Percentiles rank a stretch among this genome's conserved stretches.
Conservation (phyloP, 2,113 vertebrate genomes). For the Pterocles orientalis region DNA sequence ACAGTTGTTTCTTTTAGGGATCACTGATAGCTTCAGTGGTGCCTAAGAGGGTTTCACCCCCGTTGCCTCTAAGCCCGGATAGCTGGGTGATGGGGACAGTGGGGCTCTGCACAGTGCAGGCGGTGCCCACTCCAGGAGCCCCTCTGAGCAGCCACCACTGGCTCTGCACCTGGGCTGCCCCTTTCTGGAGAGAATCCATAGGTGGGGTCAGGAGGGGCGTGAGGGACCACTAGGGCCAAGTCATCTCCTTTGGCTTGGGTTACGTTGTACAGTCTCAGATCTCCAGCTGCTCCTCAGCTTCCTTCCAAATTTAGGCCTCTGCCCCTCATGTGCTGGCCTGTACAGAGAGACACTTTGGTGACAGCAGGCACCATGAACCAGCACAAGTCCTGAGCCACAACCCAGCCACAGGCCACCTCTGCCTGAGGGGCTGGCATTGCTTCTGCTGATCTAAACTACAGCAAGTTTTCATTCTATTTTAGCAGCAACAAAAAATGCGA, state of each 20-base stretch:
- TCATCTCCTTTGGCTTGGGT: accelerated
- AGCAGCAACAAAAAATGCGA: not conserved
- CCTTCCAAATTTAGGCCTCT: not conserved
- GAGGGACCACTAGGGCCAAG: too few species aligned
- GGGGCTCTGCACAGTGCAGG: not conserved
- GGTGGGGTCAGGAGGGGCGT: not conserved
- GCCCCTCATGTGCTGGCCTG: accelerated
- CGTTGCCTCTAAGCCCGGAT: accelerated
- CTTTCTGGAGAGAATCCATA: not conserved
- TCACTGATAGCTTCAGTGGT: not conserved
- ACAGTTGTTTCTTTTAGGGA: not conserved
- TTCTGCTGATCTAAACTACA: not conserved
- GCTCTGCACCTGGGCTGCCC: not conserved
- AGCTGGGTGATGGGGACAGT: accelerated
- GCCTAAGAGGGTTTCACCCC: not conserved
- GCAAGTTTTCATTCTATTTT: not conserved
- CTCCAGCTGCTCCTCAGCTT: not conserved
- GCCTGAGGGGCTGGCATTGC: not conserved
- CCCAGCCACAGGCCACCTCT: not conserved
- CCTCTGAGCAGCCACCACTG: not conserved
- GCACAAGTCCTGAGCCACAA: not conserved
- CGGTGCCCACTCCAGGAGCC: not conserved
- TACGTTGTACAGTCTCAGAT: not conserved
- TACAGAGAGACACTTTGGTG: not conserved
- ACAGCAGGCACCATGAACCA: not conserved